phyloP scores from a whole-genome alignment of 2,888 invertebrate genomes.

The Brenthis ino region DNA sequence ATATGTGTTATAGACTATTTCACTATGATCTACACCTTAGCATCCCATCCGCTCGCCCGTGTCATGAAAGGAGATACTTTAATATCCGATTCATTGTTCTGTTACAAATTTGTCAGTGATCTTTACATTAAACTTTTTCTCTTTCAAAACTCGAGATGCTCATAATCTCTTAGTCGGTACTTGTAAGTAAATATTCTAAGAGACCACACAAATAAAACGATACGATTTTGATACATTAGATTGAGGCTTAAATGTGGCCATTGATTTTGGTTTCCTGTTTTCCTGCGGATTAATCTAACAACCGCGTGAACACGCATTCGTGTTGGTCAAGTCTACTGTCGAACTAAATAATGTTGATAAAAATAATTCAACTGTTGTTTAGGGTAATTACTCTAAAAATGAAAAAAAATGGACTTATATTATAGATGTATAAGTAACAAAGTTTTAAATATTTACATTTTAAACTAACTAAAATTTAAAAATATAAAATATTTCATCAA shows the following conservation, averaged over 20 bases:
- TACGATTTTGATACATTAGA: constrained; percentile 53
- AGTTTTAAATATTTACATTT: no score
- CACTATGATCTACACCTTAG: constrained; percentile 57
- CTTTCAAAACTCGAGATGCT: constrained; percentile 76
- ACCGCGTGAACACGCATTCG: constrained; percentile 24
- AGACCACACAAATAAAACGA: constrained; percentile 75
- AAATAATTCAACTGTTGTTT: no score
- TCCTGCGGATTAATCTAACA: constrained; percentile 41
- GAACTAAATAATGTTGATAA: not conserved
- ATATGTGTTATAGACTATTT: constrained; percentile 32
- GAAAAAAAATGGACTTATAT: no score
- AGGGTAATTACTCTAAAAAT: no score
- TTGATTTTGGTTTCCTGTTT: constrained; percentile 51
- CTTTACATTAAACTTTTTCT: constrained; percentile 80
- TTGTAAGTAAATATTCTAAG: constrained; percentile 70
- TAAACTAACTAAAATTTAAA: no score
- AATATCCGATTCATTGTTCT: constrained; percentile 82
- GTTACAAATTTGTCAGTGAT: constrained; percentile 83
- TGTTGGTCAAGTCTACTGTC: constrained; percentile 38
- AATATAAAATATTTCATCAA: constrained; percentile 1
- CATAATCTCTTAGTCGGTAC: constrained; percentile 71
- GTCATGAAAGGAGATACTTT: constrained; percentile 80
- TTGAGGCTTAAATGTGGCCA: constrained; percentile 46
- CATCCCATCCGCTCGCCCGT: constrained; percentile 73
- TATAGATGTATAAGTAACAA: no score